Conservation (phyloP, 2,888 invertebrate genomes). For the Philonicus albiceps region DNA sequence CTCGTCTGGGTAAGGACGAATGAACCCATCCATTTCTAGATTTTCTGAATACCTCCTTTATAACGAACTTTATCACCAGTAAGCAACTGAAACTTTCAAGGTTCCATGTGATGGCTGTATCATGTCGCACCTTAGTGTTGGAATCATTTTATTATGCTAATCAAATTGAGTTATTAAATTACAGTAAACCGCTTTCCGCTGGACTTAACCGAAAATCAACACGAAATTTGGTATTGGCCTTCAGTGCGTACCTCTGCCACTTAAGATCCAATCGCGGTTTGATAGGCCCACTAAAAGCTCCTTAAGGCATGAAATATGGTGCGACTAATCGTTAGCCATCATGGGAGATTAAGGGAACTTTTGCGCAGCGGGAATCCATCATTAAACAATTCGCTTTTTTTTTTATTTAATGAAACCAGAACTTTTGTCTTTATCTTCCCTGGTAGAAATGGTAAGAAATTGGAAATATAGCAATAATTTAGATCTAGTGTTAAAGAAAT, state of each 20-base stretch:
- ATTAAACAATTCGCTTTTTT: not conserved
- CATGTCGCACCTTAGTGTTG: not conserved
- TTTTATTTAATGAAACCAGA: too few species aligned
- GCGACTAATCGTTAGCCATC: not conserved
- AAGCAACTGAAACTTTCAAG: not conserved
- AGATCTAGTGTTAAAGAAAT: not conserved
- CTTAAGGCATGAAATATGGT: not conserved
- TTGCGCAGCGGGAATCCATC: not conserved
- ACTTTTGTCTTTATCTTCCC: not conserved
- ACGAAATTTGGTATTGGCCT: not conserved
- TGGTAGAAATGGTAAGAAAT: not conserved
- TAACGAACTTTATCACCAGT: not conserved
- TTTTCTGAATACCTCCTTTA: not conserved
- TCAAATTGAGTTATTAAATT: constrained; percentile 22
- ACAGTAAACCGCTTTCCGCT: not conserved
- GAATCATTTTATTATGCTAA: constrained; percentile 24
- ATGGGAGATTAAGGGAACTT: not conserved
- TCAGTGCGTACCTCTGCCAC: not conserved
- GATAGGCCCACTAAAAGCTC: not conserved
- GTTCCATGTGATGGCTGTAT: not conserved
- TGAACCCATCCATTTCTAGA: not conserved
- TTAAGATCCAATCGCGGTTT: not conserved
- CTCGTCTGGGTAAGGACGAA: not conserved
- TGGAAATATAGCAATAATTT: not conserved
- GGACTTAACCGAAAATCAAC: not conserved